These are phyloP conservation scores for Malthinus seriepunctatus DNA, from an alignment of 2,888 invertebrate genomes.

Conservation along the genomic window DNA sequence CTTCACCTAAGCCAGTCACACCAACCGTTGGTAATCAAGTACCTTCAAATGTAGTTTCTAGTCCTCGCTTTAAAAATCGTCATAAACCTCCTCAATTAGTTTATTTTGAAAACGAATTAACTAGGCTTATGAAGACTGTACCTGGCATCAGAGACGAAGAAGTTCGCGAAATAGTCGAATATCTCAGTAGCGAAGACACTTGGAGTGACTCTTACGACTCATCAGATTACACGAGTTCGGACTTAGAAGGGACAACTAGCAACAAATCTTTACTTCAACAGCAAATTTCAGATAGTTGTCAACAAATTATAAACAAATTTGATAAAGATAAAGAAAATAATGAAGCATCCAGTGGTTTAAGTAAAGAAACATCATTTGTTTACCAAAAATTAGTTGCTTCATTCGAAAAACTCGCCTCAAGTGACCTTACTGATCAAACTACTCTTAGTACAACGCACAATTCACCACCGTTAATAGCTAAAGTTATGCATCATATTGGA, in stretches of 20 bases:
- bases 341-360: constrained; percentile 58
- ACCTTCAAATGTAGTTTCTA: constrained; percentile 55
- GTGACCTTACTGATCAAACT: constrained; percentile 51
- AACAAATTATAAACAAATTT: constrained; percentile 86
- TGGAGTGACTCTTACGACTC: constrained; percentile 95
- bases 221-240: constrained; percentile 89
- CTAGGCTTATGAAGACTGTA: constrained; percentile 89
- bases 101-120: constrained; percentile 88
- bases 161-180: constrained; percentile 89
- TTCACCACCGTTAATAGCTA: constrained; percentile 84
- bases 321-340: constrained; percentile 63
- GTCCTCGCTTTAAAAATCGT: constrained; percentile 63
- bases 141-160: constrained; percentile 90
- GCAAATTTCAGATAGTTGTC: constrained; percentile 86
- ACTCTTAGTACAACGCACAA: constrained; percentile 60
- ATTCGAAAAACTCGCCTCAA: constrained; percentile 74
- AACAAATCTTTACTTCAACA: constrained; percentile 75
- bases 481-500: constrained; percentile 92
- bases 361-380: constrained; percentile 82
- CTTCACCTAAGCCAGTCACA: constrained; percentile 60
- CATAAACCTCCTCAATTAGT: constrained; percentile 84
- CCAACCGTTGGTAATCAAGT: constrained; percentile 47
- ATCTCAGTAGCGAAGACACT: constrained; percentile 88
- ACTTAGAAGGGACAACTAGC: constrained; percentile 70
- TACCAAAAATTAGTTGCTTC: constrained; percentile 86